Percentiles rank a stretch among this genome's conserved stretches.
Conservation (phyloP, 1,140 invertebrate species). For the Hydropsyche tenuis region DNA sequence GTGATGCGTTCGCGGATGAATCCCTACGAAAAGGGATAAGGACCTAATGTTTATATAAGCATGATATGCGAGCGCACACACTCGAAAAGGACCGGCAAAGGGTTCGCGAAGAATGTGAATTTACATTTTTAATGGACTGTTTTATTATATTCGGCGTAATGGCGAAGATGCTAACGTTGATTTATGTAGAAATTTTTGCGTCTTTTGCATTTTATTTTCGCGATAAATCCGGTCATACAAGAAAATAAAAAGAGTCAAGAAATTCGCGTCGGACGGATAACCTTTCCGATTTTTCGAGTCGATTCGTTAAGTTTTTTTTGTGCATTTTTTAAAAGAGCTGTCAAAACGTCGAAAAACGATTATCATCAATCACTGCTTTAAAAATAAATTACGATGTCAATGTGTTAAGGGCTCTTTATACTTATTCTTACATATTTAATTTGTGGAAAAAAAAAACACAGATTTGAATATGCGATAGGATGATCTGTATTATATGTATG, state of each 20-base stretch:
- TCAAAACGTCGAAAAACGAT: slow-evolving; percentile 9
- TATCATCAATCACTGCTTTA: slow-evolving; percentile 14
- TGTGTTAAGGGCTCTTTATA: neutral
- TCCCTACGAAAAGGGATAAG: slow-evolving; percentile 38
- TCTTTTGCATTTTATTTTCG: neutral
- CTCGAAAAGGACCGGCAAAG: slow-evolving; percentile 10
- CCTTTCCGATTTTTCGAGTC: neutral
- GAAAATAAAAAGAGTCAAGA: too few species aligned
- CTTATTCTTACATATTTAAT: too few species aligned
- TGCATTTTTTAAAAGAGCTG: neutral
- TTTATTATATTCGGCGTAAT: slow-evolving; percentile 26
- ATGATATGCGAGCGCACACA: slow-evolving; percentile 28
- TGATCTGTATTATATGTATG: too few species aligned
- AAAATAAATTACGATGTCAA: neutral
- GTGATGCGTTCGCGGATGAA: neutral
- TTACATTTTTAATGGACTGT: slow-evolving; percentile 37
- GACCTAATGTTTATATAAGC: slow-evolving; percentile 33
- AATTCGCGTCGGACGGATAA: too few species aligned
- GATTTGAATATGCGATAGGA: too few species aligned
- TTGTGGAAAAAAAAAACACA: too few species aligned
- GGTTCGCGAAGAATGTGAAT: slow-evolving; percentile 32
- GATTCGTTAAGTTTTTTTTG: neutral
- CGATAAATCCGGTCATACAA: too few species aligned
- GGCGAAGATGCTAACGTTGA: slow-evolving; percentile 7
- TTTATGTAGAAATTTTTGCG: neutral